phyloP scores from a whole-genome alignment of 2,888 invertebrate genomes.

The Andricus curvator region DNA sequence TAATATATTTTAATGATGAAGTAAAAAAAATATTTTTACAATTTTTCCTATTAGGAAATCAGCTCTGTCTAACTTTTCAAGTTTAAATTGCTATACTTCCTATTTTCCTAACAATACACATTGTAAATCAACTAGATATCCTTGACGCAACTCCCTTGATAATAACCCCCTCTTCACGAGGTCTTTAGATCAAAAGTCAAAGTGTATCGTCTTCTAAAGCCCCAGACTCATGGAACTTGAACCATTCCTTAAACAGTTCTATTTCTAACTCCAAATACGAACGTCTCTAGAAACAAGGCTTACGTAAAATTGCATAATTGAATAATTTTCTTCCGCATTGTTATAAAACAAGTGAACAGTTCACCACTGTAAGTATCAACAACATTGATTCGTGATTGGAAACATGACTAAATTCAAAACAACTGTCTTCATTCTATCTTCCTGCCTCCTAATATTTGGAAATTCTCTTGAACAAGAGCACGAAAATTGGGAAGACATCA shows the following conservation, averaged over 20 bases:
- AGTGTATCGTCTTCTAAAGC: conserved; percentile 33
- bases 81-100: background rate
- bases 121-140: background rate
- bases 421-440: background rate
- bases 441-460: background rate
- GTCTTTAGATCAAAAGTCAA: conserved; percentile 18
- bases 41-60: background rate
- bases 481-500: background rate
- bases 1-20: too few relatives aligned
- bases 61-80: background rate
- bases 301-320: background rate
- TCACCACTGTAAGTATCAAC: background rate
- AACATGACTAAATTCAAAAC: conserved; percentile 1
- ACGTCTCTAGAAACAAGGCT: background rate
- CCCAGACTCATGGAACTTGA: conserved; percentile 28
- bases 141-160: conserved; percentile 18
- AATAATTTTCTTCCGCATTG: conserved; percentile 19
- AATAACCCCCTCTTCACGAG: conserved; percentile 22
- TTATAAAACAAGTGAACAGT: background rate
- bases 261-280: background rate
- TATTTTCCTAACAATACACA: conserved; percentile 7
- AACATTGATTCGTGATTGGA: background rate
- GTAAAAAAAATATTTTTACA: too few relatives aligned
- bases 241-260: conserved; percentile 28
- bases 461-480: background rate